Evolutionary conservation across 2,888 invertebrate species (phyloP), one percentile per base, ranked within the genome.

Genomic region (Scaptomyza reducta): DNA sequence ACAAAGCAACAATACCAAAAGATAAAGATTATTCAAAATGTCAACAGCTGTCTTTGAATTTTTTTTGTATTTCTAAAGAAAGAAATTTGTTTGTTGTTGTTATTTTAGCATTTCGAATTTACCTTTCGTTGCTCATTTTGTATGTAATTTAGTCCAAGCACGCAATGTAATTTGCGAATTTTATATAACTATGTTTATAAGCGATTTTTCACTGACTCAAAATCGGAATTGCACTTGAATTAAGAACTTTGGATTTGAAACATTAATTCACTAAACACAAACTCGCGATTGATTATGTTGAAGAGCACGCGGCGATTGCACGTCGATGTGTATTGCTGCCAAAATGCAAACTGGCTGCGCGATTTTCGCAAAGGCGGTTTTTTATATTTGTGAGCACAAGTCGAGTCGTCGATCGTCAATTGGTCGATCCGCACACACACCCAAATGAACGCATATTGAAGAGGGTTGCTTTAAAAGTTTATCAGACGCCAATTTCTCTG

Each of bases 121-220:
- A 82, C 81, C 81, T 82, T 68, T 82, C 65, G 85, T 46, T 82
- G 50, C 42, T 73, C 81, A 82, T 81, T 78, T 75, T 73, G 67
- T 22, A 55, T 33, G 42, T 61, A 68, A 83, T 83, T 65, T 60
- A 77, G 35, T 66, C 51, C 16, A 46, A 61, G 50, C 68, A 71
- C 73, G 74, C 69, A 55, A 49, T 6, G 57, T 40, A 60, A 74
- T 44, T 51, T 47, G 25, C 27, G 58, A 49, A 49, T 13, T 13
- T 84, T 78, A 74, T 84, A 31, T 70, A 84, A 87, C 31, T 31
- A 9, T 6, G 5, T 27, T 4, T 14, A 13, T 57, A 38, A 46
- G 27, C 46, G 29, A 14, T 38, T 38, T 9, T 7, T 38, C 33
- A 1, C 64, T 25, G 44, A 68, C 29, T 22, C 56, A 54, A 58